Conservation (phyloP, 2,888 invertebrate genomes). For the Leucania comma region DNA sequence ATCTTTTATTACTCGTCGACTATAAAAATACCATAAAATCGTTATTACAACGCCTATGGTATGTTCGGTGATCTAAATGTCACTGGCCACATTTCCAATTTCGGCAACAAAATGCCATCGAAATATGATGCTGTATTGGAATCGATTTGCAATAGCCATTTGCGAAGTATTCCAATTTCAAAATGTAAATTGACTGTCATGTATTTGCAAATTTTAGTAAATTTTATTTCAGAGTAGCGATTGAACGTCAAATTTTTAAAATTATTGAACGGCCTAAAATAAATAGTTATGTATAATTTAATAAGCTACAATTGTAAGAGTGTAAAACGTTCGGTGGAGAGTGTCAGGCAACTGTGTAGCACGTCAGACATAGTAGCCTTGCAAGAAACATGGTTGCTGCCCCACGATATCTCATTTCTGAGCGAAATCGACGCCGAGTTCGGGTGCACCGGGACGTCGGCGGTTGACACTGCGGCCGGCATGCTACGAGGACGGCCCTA, state of each 20-base stretch:
- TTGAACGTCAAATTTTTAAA: background rate
- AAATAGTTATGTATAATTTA: too few species aligned
- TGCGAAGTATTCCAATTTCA: background rate
- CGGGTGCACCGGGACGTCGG: too few species aligned
- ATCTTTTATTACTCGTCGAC: constrained; percentile 77
- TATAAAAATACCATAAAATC: constrained; percentile 77
- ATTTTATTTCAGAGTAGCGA: background rate
- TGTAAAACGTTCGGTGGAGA: too few species aligned
- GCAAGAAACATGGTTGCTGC: too few species aligned
- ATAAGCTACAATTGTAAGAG: too few species aligned
- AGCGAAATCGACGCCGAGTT: too few species aligned
- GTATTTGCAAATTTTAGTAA: background rate
- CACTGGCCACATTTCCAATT: constrained; percentile 55
- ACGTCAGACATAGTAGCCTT: too few species aligned
- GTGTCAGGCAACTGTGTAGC: too few species aligned
- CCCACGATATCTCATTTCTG: too few species aligned
- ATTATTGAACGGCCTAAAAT: too few species aligned
- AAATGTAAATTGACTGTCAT: background rate
- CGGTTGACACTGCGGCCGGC: too few species aligned
- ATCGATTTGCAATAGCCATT: background rate
- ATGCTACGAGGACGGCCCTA: too few species aligned
- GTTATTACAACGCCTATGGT: constrained; percentile 68
- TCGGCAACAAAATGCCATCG: constrained; percentile 20
- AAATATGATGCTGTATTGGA: constrained; percentile 14
- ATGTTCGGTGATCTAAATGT: constrained; percentile 67